Base-by-base conservation (phyloP, 2,113 vertebrate species). In the Recurvirostra avosetta region DNA sequence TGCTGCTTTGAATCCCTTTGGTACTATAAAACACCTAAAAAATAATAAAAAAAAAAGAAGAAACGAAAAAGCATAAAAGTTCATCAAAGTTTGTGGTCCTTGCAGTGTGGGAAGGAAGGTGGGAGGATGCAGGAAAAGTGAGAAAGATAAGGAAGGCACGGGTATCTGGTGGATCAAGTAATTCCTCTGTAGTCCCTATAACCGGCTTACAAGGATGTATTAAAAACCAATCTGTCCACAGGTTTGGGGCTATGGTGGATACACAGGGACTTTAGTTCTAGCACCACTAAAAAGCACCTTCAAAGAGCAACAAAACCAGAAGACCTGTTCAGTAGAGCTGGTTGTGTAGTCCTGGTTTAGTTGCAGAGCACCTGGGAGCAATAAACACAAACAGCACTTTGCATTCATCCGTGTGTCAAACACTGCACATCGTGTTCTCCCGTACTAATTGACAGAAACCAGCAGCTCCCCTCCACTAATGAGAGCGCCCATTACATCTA, bases 231-330 rank as follows among this genome's bases (percentile, higher is more conserved):
- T 7, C 70, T 65, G 66, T 10, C 67, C 89, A 12, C 49, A 63
- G 68, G 26, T 83, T 4, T 23, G 30, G 15, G 65, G 59, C 30
- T 79, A 5, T 12, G 29, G 38, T 61, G 36, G 76, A 18, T 19
- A 36, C 65, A 58, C 90, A 88, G 59, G 65, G 91, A 90, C 85
- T 59, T 70, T 5, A 62, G 43, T 88, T 67, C 23, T 94, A 97
- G 96, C 96, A 97, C 97, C 97, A 92, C 38, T 88, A 63, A 94
- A 79, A 76, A 98, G 90, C 96, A 96, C 88, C 93, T 94, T 75
- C 36, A 34, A 59, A 77, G 88, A 91, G 71, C 91, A 77, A 63
- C n/a, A 1, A 75, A 89, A 86, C 36, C 96, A 93, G 58, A 43
- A 61, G 77, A 53, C 1, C 22, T 13, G 59, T 38, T 59, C 62